Conservation (phyloP, 2,113 vertebrate genomes). For the Ciconia boyciana region DNA sequence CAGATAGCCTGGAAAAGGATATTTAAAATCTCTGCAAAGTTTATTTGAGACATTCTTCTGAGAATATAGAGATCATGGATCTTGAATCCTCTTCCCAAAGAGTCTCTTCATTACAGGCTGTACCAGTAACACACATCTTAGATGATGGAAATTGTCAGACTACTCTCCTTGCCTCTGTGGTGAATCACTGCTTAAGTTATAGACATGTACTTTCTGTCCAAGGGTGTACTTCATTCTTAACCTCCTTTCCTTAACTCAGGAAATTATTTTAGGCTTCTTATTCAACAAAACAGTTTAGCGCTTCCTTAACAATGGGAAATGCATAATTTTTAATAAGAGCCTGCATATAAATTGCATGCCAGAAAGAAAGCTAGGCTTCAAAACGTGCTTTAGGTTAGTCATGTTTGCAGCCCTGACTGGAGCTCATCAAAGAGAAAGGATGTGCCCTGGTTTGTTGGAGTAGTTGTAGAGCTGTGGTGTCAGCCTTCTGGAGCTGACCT, state of each 20-base stretch:
- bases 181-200: not conserved
- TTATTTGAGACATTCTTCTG: not conserved
- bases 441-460: not conserved
- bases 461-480: not conserved
- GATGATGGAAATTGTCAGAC: not conserved
- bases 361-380: not conserved
- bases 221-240: not conserved
- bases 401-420: not conserved
- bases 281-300: not conserved
- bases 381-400: accelerated
- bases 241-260: not conserved
- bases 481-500: not conserved
- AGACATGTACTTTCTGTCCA: not conserved
- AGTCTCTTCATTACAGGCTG: not conserved
- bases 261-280: not conserved
- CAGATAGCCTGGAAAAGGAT: not conserved
- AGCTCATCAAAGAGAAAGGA: not conserved
- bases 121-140: not conserved
- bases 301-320: not conserved
- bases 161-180: not conserved
- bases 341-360: no score
- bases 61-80: not conserved
- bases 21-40: not conserved
- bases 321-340: not conserved
- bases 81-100: not conserved